A percentile compares a stretch with the other conserved stretches of the same genome.
Conservation (phyloP, 2,888 invertebrate genomes). For the Rhodophaea formosa region DNA sequence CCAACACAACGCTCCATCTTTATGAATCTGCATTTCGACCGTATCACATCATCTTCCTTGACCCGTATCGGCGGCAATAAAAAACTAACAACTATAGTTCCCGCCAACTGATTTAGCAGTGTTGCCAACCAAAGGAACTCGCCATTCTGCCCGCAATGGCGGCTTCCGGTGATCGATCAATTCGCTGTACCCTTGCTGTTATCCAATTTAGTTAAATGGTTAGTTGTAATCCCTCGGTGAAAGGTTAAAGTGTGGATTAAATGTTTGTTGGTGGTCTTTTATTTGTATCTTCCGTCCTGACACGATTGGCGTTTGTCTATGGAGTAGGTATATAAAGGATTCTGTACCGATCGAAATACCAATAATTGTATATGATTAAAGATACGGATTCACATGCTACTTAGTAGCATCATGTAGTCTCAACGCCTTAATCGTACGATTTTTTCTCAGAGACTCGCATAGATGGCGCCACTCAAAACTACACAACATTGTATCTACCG, state of each 20-base stretch:
- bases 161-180: conserved; percentile 70
- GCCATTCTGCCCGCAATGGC: conserved; percentile 47
- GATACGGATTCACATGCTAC: no score
- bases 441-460: no score
- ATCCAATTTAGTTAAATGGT: conserved; percentile 65
- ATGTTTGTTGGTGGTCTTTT: conserved; percentile 13
- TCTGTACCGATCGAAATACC: no score
- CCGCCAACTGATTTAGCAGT: conserved; percentile 17
- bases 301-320: neutral
- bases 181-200: conserved; percentile 47
- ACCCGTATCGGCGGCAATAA: conserved; percentile 18
- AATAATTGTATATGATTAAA: no score
- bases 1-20: neutral
- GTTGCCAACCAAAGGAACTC: conserved; percentile 40
- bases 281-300: conserved; percentile 5
- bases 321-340: no score
- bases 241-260: conserved; percentile 33
- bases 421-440: no score
- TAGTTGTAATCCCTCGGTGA: conserved; percentile 41
- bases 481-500: no score
- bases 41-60: conserved; percentile 20
- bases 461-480: no score
- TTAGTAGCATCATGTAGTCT: no score
- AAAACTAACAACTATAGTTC: neutral
- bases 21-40: conserved; percentile 1